Evolutionary conservation across 2,888 invertebrate genomes (phyloP).

Genomic region (Camptogramma bilineatum): DNA sequence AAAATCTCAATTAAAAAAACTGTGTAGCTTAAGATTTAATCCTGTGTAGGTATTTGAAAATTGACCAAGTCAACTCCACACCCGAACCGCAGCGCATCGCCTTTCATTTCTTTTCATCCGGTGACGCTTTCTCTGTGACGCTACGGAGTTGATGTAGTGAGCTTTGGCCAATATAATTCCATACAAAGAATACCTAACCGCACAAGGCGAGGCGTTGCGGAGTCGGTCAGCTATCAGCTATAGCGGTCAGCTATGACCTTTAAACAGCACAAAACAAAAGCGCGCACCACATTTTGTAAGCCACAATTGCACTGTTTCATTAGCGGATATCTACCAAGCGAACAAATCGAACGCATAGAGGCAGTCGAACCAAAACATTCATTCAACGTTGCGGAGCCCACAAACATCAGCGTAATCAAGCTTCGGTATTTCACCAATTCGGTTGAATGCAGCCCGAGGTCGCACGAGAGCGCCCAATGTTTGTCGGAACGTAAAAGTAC

Average conservation of each 20-base stretch:
- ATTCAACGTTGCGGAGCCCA: slow-evolving; percentile 35
- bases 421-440: slow-evolving; percentile 30
- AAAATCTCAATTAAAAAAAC: too few relatives aligned
- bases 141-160: too few relatives aligned
- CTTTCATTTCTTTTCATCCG: too few relatives aligned
- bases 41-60: too few relatives aligned
- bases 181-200: too few relatives aligned
- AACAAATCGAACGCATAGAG: slow-evolving; percentile 22
- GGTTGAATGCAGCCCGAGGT: slow-evolving; percentile 20
- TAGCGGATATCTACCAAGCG: slow-evolving; percentile 19
- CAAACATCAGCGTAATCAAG: slow-evolving; percentile 46
- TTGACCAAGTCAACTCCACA: too few relatives aligned
- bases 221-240: too few relatives aligned
- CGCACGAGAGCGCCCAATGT: slow-evolving; percentile 12
- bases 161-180: too few relatives aligned
- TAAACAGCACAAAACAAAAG: not conserved
- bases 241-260: not conserved
- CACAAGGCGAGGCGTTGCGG: too few relatives aligned
- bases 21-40: too few relatives aligned
- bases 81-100: too few relatives aligned
- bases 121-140: too few relatives aligned
- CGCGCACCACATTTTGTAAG: slow-evolving; percentile 2
- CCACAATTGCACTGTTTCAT: slow-evolving; percentile 22
- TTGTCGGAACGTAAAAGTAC: slow-evolving; percentile 9
- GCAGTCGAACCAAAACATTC: slow-evolving; percentile 34